These are phyloP conservation scores for Phrixothrix hirtus DNA, from an alignment of 2,888 invertebrate species.

Conservation along the genomic window DNA sequence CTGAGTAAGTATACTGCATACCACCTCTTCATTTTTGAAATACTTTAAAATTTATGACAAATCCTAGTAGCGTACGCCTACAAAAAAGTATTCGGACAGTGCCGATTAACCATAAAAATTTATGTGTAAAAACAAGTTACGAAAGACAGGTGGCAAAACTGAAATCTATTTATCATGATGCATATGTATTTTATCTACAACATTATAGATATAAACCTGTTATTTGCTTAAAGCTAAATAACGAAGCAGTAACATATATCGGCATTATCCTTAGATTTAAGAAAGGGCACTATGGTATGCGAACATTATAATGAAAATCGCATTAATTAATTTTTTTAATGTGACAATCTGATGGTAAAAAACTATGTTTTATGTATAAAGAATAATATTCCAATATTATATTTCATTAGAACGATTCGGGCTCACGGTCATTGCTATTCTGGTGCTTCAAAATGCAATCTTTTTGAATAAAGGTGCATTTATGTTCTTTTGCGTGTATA, in stretches of 20 bases:
- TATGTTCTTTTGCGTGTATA: constrained; percentile 44
- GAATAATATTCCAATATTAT: constrained; percentile 43
- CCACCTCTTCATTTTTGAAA: no score
- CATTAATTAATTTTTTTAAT: constrained; percentile 38
- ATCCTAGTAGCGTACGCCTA: neutral
- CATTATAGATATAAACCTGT: constrained; percentile 5
- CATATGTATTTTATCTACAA: constrained; percentile 3
- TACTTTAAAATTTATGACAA: no score
- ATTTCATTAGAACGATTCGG: constrained; percentile 38
- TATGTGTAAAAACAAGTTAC: constrained; percentile 2
- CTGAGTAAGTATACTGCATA: no score
- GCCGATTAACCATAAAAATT: neutral
- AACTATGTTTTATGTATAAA: constrained; percentile 34
- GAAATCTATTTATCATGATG: constrained; percentile 3
- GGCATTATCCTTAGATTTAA: constrained; percentile 29
- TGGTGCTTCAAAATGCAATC: constrained; percentile 42
- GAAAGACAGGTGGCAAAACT: constrained; percentile 2
- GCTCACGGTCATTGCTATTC: constrained; percentile 26
- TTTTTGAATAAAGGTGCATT: constrained; percentile 46
- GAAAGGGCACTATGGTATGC: constrained; percentile 15
- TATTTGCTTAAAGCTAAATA: constrained; percentile 23
- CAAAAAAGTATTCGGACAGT: neutral
- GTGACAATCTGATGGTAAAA: constrained; percentile 36
- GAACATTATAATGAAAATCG: constrained; percentile 10
- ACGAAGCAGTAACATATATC: constrained; percentile 29